A percentile compares a stretch with the other conserved stretches of the same genome.
These are phyloP conservation scores for Rostratula benghalensis DNA, from an alignment of 2,113 vertebrate genomes.

Conservation along the genomic window DNA sequence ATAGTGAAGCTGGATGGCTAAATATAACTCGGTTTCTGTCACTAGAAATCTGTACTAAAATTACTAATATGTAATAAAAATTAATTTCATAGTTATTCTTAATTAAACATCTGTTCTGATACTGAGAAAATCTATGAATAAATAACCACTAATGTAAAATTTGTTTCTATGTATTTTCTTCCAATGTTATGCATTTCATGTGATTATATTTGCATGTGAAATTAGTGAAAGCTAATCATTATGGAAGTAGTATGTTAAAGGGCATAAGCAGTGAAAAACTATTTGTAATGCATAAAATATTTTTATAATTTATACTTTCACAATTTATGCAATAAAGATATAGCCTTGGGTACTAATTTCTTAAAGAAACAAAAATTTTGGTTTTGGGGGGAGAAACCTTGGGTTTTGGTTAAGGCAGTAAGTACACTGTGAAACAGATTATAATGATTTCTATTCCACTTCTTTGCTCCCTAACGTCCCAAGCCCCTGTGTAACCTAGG, in stretches of 20 bases:
- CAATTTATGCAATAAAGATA: background rate
- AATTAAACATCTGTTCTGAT: conserved; percentile 68
- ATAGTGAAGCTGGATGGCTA: background rate
- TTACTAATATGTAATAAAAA: background rate
- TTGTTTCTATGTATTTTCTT: conserved; percentile 49
- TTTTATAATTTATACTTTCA: background rate
- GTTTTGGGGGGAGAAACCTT: fast-evolving
- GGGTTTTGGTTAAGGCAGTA: background rate
- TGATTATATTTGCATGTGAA: conserved; percentile 28
- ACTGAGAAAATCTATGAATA: conserved; percentile 49
- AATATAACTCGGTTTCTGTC: conserved; percentile 26
- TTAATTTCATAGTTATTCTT: conserved; percentile 53
- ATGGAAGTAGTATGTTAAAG: background rate
- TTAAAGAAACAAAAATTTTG: background rate
- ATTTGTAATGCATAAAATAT: background rate
- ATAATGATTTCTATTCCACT: background rate
- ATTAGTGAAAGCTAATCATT: conserved; percentile 8
- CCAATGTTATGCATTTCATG: conserved; percentile 4
- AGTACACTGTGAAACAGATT: background rate
- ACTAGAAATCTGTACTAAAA: conserved; percentile 43
- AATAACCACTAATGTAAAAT: conserved; percentile 10
- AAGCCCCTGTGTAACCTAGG: background rate
- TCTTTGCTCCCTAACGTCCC: background rate
- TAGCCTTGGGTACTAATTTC: background rate
- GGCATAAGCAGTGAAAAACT: background rate